Evolutionary conservation across 1,140 invertebrate genomes (phyloP).

Genomic region (Nephotettix cincticeps): DNA sequence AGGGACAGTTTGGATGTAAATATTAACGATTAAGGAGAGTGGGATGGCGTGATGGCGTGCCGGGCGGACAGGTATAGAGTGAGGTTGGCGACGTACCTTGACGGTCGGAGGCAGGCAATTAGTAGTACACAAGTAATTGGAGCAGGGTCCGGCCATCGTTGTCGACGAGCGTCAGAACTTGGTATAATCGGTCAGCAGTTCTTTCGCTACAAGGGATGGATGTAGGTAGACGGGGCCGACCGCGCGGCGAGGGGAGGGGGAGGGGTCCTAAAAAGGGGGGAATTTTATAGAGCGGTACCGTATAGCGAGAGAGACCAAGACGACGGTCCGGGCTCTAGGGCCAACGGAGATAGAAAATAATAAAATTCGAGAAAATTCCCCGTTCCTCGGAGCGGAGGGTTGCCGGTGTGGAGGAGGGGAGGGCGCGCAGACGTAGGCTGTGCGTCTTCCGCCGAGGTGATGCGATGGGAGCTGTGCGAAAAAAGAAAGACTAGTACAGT

Average conservation of each 20-base stretch:
- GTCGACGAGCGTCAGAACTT: constrained; percentile 8
- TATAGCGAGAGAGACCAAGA: constrained; percentile 7
- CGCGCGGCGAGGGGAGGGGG: not conserved
- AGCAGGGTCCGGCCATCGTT: not conserved
- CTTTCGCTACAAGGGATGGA: constrained; percentile 24
- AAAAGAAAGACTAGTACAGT: constrained; percentile 18
- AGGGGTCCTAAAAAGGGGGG: constrained; percentile 23
- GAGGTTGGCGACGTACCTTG: not conserved
- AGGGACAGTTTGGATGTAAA: no score
- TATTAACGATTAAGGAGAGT: no score
- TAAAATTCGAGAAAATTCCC: constrained; percentile 32
- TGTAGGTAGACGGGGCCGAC: constrained; percentile 21
- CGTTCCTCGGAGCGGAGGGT: constrained; percentile 22
- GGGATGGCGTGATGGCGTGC: no score
- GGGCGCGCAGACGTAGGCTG: constrained; percentile 18
- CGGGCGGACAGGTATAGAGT: no score
- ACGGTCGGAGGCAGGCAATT: not conserved
- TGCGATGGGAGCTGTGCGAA: not conserved
- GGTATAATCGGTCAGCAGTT: constrained; percentile 31
- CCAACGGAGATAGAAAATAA: constrained; percentile 30
- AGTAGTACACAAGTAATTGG: not conserved
- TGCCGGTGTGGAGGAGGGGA: not conserved
- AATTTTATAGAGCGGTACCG: constrained; percentile 28
- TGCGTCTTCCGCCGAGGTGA: not conserved
- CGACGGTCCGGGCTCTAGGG: constrained; percentile 5